These are phyloP conservation scores for Globicephala melas DNA, from an alignment of 2,113 vertebrate species.

Conservation along the genomic window DNA sequence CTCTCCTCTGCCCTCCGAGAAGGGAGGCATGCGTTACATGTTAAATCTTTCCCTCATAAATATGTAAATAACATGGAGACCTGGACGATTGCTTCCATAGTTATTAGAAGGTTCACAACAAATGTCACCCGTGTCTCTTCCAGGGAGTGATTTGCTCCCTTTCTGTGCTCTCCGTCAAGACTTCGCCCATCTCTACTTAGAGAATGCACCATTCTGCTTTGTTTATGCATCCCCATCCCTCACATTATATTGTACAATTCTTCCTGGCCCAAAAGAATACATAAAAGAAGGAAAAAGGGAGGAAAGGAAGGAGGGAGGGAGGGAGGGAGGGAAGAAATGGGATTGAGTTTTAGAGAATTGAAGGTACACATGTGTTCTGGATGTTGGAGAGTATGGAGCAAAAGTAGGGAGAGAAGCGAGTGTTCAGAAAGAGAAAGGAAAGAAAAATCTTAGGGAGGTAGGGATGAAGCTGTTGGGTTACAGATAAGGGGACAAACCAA, in stretches of 20 bases:
- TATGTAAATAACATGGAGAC: neutral
- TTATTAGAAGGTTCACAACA: neutral
- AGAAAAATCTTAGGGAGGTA: neutral
- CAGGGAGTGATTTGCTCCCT: neutral
- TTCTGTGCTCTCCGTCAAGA: neutral
- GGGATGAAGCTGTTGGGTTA: neutral
- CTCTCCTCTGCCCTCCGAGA: neutral
- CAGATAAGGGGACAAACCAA: neutral
- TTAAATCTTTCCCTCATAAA: neutral
- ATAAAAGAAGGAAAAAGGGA: neutral
- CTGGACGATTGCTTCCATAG: neutral
- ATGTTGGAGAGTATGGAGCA: neutral
- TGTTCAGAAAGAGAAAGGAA: neutral
- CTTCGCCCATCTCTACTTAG: neutral
- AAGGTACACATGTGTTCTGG: neutral
- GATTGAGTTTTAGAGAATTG: neutral
- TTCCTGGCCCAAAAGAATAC: neutral
- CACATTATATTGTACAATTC: neutral
- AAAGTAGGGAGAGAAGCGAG: neutral
- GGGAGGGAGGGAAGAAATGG: neutral
- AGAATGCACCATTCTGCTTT: neutral
- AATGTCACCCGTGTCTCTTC: neutral
- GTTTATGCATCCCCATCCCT: neutral
- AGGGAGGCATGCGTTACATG: rapidly evolving
- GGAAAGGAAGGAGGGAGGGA: no score